Evolutionary conservation across 2,113 vertebrate genomes (phyloP), one percentile per base, ranked within the genome.

Genomic region (Gobiocypris rarus): DNA sequence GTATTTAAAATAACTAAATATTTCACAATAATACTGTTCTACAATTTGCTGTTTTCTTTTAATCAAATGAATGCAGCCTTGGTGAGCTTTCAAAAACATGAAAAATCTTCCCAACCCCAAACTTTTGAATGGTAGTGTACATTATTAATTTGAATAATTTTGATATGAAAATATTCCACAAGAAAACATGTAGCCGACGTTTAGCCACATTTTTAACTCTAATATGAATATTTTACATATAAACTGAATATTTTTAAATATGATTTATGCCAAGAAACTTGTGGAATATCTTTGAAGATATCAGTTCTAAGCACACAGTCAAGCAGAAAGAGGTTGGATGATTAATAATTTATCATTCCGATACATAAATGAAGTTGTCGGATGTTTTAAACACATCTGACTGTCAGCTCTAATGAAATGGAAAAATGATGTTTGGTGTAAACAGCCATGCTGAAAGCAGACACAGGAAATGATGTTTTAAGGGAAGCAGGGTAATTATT

Each of bases 401-500:
- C 75, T 61, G 70, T 1, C 26, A 75, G 69, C 58, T 13, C 28
- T 80, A 54, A 81, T 81, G 38, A 75, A 75, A 81, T 79, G 67
- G 63, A 69, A 79, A 22, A 14, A 70, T 38, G 50, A 34, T 52
- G 70, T 45, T 67, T 13, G 34, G 38, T 50, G 52, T 43, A 41
- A 70, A 69, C 17, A 71, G 82, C 31, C 67, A 82, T 83, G 56
- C 41, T 43, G 74, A 9, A 76, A 50, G 50, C 77, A 69, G 67
- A 71, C 38, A 86, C 9, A 79, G 48, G 24, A 67, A 34, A 67
- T 71, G 24, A 78, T 63, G 19, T 50, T 65, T 84, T 77, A n/a
- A 52, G 48, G 78, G 8, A 14, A 26, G 67, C 14, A 73, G 84
- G 48, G 56, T 77, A 69, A 83, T 58, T 75, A 3, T 98, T 99